These are phyloP conservation scores for Nothoprocta perdicaria DNA, from an alignment of 2,113 vertebrate species.

Conservation along the genomic window DNA sequence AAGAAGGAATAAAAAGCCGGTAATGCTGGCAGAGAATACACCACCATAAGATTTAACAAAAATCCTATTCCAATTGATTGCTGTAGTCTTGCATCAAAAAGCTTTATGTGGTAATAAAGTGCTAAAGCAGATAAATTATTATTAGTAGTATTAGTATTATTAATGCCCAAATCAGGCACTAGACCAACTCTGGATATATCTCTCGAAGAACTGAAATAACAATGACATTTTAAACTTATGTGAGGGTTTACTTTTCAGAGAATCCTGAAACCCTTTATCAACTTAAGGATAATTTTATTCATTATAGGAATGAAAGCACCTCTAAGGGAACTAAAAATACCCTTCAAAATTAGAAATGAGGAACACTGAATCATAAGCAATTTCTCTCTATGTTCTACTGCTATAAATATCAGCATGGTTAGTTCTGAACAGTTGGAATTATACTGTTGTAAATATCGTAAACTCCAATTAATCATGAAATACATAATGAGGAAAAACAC, in stretches of 20 bases:
- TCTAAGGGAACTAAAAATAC: neutral
- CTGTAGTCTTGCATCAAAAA: neutral
- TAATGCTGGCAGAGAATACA: neutral
- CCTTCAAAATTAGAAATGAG: neutral
- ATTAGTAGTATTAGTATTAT: neutral
- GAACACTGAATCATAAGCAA: neutral
- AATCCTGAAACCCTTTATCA: neutral
- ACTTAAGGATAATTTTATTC: neutral
- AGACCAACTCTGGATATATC: neutral
- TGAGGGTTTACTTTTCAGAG: neutral
- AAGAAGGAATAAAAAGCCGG: neutral
- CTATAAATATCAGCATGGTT: neutral
- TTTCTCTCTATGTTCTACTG: neutral
- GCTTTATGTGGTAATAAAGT: neutral
- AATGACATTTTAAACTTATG: neutral
- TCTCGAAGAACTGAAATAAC: neutral
- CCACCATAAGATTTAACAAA: rapidly evolving
- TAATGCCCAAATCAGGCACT: neutral
- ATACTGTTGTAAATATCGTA: neutral
- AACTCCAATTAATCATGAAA: slow-evolving; percentile 4
- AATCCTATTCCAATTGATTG: neutral
- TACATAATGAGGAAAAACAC: slow-evolving; percentile 6
- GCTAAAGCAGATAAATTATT: neutral
- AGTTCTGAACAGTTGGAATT: neutral
- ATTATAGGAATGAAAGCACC: neutral